These are phyloP conservation scores for Charaxes varanes DNA, from an alignment of 1,140 invertebrate genomes.

Conservation along the genomic window DNA sequence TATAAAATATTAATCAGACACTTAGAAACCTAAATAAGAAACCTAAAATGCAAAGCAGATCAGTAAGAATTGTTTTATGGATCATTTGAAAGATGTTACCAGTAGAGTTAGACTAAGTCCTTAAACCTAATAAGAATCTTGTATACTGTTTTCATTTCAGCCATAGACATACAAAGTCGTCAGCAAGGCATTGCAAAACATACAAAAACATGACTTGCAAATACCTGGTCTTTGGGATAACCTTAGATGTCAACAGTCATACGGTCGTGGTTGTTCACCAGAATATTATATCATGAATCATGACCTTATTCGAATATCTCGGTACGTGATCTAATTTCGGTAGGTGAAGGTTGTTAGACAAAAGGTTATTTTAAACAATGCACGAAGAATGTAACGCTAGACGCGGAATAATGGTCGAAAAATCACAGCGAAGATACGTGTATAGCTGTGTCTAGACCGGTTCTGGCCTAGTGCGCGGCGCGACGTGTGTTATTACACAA, in stretches of 20 bases:
- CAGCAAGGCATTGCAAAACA: no score
- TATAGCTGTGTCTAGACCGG: constrained; percentile 22
- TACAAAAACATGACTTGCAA: constrained; percentile 14
- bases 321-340: constrained; percentile 39
- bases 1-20: no score
- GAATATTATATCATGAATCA: constrained; percentile 28
- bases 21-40: no score
- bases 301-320: constrained; percentile 30
- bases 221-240: constrained; percentile 14
- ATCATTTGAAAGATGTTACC: no score
- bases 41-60: no score
- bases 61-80: no score
- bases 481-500: constrained; percentile 63
- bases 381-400: constrained; percentile 6
- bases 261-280: constrained; percentile 18
- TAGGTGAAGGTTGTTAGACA: constrained; percentile 30
- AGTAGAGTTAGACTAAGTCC: no score
- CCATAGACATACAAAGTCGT: no score
- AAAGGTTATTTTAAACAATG: constrained; percentile 21
- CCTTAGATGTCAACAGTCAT: constrained; percentile 27
- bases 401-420: constrained; percentile 11
- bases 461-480: constrained; percentile 37
- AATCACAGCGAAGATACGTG: constrained; percentile 25
- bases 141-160: no score
- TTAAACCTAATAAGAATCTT: no score